A percentile compares a stretch with the other conserved stretches of the same genome.
Conservation (phyloP, 2,113 vertebrate genomes). For the Hyperoodon ampullatus region DNA sequence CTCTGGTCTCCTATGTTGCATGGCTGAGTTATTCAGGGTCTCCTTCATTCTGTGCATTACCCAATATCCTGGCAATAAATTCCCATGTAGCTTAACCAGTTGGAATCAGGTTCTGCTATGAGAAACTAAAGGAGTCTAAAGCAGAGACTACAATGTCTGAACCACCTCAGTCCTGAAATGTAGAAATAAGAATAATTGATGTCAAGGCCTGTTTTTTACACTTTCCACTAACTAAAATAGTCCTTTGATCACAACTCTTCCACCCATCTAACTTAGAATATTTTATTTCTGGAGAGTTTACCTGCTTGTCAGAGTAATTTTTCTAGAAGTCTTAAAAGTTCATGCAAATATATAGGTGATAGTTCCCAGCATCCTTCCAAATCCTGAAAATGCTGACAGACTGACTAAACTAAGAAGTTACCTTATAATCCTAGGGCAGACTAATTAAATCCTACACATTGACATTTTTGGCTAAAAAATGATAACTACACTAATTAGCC, state of each 20-base stretch:
- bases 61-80: not conserved
- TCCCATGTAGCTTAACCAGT: not conserved
- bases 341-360: conserved; percentile 49
- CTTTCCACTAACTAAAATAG: not conserved
- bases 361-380: conserved; percentile 53
- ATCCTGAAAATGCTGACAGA: conserved; percentile 75
- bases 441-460: conserved; percentile 88
- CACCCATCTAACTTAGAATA: not conserved
- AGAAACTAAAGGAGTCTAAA: conserved; percentile 23
- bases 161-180: not conserved
- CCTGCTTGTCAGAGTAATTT: conserved; percentile 2
- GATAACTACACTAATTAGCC: conserved; percentile 86
- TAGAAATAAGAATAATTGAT: not conserved
- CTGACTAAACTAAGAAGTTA: conserved; percentile 85
- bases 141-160: not conserved
- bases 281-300: conserved; percentile 49
- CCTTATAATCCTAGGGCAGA: conserved; percentile 82
- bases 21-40: not conserved
- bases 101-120: not conserved
- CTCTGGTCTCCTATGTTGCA: not conserved
- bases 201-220: not conserved
- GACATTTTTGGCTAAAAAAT: conserved; percentile 86
- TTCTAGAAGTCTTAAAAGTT: conserved; percentile 63
- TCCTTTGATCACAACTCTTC: not conserved
- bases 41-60: not conserved